Evolutionary conservation across 2,888 invertebrate species (phyloP), one percentile per base, ranked within the genome.

Genomic region (Agrochola circellaris): DNA sequence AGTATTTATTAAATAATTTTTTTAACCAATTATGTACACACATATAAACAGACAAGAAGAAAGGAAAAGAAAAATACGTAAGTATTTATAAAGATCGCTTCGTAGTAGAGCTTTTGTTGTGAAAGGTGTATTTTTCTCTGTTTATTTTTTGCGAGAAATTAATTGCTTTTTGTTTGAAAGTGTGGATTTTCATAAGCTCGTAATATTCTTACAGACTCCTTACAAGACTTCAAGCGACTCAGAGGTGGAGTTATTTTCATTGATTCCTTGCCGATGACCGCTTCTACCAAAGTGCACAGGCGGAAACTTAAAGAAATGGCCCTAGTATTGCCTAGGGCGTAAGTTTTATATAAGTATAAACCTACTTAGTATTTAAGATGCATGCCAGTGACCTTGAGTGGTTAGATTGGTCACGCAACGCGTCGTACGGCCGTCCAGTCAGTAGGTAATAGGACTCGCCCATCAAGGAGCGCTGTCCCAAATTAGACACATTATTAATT

Each of bases 201-300:
- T 42, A 9, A n/a, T n/a, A 58, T 58, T 62, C 26, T 72, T 72
- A 13, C 73, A 73, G 68, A 73, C 34, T 20, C 68, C 30, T 45
- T 68, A 58, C 45, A 58, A 0, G 93, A 94, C 51, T 72, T 91
- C 0, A 94, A 94, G 76, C 93, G 93, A 58, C 85, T 95, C 9
- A 78, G 93, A 72, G 94, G 94, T 1, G 95, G 94, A 0, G 93
- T 94, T 7, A 85, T 93, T 69, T 94, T 94, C 79, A 30, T 93
- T 54, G 84, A 90, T 17, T 87, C 86, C 61, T 76, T 94, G 71
- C 94, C 94, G 0, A 73, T 91, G 87, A 94, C 93, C 0, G 89
- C 91, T 0, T 87, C 92, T 0, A 91, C 92, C 0, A 95, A 94
- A 81, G 66, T 93, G 0, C 86, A 92, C 78, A 89, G 92, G 45